Conservation (phyloP, 2,888 invertebrate genomes). For the Watsonalla cultraria region DNA sequence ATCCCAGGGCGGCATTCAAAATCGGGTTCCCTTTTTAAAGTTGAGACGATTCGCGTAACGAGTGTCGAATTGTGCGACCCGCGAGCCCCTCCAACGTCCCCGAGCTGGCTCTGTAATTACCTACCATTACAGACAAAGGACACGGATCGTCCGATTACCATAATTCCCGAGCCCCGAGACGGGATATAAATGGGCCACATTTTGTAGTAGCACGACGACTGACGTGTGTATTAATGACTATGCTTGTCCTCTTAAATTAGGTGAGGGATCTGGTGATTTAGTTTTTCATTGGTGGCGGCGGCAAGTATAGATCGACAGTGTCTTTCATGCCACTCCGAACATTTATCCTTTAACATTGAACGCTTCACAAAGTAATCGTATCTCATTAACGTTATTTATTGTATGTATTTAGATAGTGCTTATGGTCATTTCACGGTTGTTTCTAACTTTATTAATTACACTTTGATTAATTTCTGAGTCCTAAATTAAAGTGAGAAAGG, state of each 20-base stretch:
- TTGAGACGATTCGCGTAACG: slow-evolving; percentile 76
- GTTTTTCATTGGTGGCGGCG: slow-evolving; percentile 64
- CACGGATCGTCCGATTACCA: slow-evolving; percentile 76
- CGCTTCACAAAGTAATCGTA: slow-evolving; percentile 19
- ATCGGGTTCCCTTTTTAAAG: slow-evolving; percentile 75
- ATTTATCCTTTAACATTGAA: slow-evolving; percentile 31
- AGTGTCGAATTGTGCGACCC: slow-evolving; percentile 72
- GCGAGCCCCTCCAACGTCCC: slow-evolving; percentile 57
- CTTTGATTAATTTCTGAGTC: not conserved
- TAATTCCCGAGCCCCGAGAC: slow-evolving; percentile 73
- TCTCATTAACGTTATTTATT: slow-evolving; percentile 4
- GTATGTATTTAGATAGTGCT: not conserved
- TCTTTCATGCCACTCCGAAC: slow-evolving; percentile 14
- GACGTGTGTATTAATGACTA: slow-evolving; percentile 78
- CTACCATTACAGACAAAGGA: slow-evolving; percentile 78
- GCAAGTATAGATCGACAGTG: slow-evolving; percentile 32
- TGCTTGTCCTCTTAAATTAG: slow-evolving; percentile 77
- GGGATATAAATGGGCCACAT: slow-evolving; percentile 75
- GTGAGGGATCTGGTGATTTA: slow-evolving; percentile 72
- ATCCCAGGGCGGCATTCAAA: slow-evolving; percentile 68
- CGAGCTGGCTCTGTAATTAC: slow-evolving; percentile 75
- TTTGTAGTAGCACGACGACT: slow-evolving; percentile 75
- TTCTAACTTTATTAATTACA: not conserved
- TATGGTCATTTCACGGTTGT: not conserved
- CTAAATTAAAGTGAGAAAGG: slow-evolving; percentile 35